A percentile compares a stretch with the other conserved stretches of the same genome.
phyloP scores from a whole-genome alignment of 2,113 vertebrate genomes.

The Manacus vitellinus region DNA sequence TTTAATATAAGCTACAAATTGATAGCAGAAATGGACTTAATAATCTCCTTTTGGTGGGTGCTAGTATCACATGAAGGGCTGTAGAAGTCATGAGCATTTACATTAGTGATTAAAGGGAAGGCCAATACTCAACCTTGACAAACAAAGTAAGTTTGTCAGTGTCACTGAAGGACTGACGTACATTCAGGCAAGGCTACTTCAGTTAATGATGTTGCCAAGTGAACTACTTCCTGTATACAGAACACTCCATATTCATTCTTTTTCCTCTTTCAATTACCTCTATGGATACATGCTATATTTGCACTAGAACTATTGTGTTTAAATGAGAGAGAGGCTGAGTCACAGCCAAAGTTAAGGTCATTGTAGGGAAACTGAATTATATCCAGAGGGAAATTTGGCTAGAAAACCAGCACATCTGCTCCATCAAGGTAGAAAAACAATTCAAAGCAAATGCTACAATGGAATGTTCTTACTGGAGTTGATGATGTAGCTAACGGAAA shows the following conservation, averaged over 20 bases:
- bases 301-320: background rate
- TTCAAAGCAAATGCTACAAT: background rate
- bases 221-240: background rate
- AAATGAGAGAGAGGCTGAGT: background rate
- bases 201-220: background rate
- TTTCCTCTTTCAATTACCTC: background rate
- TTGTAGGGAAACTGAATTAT: background rate
- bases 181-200: background rate
- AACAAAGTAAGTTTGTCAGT: background rate
- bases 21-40: background rate
- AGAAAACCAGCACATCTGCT: background rate
- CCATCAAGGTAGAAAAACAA: background rate
- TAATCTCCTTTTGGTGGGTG: background rate
- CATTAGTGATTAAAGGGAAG: background rate
- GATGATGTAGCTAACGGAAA: background rate
- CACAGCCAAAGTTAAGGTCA: background rate
- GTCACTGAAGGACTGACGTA: background rate
- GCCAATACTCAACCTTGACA: background rate
- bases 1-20: background rate
- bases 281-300: background rate
- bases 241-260: background rate
- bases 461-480: background rate
- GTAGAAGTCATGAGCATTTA: background rate
- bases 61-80: background rate
- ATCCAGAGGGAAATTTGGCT: background rate